phyloP scores from a whole-genome alignment of 2,113 vertebrate species.

The Atractosteus spatula region DNA sequence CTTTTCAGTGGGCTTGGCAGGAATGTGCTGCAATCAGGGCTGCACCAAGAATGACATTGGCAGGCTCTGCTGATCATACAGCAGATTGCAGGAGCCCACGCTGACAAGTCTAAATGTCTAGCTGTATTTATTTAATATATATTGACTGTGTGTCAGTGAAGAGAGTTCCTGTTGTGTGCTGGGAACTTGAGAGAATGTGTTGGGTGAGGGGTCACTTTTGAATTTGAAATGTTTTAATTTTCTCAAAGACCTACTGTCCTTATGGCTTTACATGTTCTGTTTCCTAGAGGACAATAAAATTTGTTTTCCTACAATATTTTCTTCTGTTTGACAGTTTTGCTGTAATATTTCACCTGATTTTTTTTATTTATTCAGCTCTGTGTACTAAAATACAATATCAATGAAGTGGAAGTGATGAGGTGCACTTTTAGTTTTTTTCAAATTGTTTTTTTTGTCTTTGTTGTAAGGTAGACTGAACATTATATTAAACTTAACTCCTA shows the following conservation, averaged over 20 bases:
- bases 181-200: neutral
- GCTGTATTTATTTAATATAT: conserved; percentile 17
- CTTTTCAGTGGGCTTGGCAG: conserved; percentile 73
- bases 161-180: neutral
- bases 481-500: too few species aligned
- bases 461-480: too few species aligned
- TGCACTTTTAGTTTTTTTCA: too few species aligned
- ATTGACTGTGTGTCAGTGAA: conserved; percentile 29
- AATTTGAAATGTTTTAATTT: neutral
- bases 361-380: too few species aligned
- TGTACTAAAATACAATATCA: too few species aligned
- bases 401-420: too few species aligned
- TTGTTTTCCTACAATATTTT: too few species aligned
- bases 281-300: neutral
- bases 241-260: neutral
- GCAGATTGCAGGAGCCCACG: neutral
- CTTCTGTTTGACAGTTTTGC: too few species aligned
- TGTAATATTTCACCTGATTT: too few species aligned
- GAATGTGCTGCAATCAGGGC: conserved; percentile 81
- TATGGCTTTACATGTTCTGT: neutral
- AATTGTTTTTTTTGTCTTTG: too few species aligned
- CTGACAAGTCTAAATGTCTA: neutral
- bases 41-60: conserved; percentile 85
- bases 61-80: conserved; percentile 71
- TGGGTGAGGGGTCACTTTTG: neutral